These are phyloP conservation scores for Chaetophractus vellerosus DNA, from an alignment of 2,797 vertebrate species.

Conservation along the genomic window DNA sequence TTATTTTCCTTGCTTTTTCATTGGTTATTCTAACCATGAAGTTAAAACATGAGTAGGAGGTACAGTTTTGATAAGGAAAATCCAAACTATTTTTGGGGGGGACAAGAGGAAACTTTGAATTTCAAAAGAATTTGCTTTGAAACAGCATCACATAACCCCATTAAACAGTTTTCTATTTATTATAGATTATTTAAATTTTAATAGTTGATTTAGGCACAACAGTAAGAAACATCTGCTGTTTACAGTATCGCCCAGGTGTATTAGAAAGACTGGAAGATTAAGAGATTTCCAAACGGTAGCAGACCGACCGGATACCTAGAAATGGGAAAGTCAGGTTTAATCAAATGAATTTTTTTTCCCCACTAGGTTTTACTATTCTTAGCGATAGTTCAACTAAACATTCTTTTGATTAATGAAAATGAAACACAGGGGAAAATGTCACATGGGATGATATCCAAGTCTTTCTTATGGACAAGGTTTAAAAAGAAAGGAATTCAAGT, in stretches of 20 bases:
- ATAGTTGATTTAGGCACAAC: background rate
- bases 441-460: slow-evolving; percentile 56
- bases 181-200: background rate
- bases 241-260: background rate
- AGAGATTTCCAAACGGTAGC: slow-evolving; percentile 32
- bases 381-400: slow-evolving; percentile 60
- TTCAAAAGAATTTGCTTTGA: slow-evolving; percentile 52
- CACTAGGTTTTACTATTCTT: slow-evolving; percentile 64
- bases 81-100: background rate
- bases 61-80: slow-evolving; percentile 29
- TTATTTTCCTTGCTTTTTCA: slow-evolving; percentile 54
- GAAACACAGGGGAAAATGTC: slow-evolving; percentile 35
- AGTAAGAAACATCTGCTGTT: background rate
- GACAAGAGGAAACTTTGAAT: slow-evolving; percentile 39
- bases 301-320: background rate
- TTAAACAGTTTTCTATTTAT: background rate
- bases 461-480: slow-evolving; percentile 71
- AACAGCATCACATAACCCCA: background rate
- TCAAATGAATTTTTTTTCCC: slow-evolving; percentile 45
- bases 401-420: slow-evolving; percentile 72
- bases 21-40: slow-evolving; percentile 24
- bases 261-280: slow-evolving; percentile 39
- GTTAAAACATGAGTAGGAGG: slow-evolving; percentile 6
- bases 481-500: slow-evolving; percentile 68
- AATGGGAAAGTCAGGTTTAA: slow-evolving; percentile 8